Conservation (phyloP, 2,113 vertebrate genomes). For the Tetrao urogallus region DNA sequence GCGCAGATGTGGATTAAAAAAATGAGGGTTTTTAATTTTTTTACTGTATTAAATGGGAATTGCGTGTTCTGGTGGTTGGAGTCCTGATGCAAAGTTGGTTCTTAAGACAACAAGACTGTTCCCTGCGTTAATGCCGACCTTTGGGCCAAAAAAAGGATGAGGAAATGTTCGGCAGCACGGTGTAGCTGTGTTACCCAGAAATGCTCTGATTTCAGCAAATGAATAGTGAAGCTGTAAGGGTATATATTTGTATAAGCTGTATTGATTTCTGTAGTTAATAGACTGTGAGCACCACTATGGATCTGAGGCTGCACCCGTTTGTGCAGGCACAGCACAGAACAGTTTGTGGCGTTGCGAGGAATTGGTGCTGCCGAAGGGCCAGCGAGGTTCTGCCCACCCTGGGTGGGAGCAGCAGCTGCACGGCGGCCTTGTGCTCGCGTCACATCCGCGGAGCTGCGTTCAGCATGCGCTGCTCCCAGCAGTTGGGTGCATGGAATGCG, state of each 20-base stretch:
- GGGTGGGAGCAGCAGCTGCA: background rate
- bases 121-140: background rate
- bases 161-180: too few relatives aligned
- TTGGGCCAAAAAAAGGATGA: background rate
- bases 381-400: background rate
- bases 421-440: too few relatives aligned
- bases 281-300: fast-evolving
- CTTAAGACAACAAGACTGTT: background rate
- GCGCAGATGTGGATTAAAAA: background rate
- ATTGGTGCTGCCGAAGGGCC: fast-evolving
- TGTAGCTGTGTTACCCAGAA: background rate
- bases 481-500: background rate
- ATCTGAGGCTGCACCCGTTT: fast-evolving
- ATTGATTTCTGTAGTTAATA: background rate
- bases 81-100: background rate
- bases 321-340: fast-evolving
- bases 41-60: background rate
- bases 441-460: fast-evolving
- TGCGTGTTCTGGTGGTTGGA: background rate
- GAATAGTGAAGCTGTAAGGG: fast-evolving
- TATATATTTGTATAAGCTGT: background rate
- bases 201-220: fast-evolving
- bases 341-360: fast-evolving
- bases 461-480: fast-evolving
- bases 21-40: background rate